Evolutionary conservation across 2,797 vertebrate genomes (phyloP), one percentile per base, ranked within the genome.

Genomic region (Myripristis jacobus): DNA sequence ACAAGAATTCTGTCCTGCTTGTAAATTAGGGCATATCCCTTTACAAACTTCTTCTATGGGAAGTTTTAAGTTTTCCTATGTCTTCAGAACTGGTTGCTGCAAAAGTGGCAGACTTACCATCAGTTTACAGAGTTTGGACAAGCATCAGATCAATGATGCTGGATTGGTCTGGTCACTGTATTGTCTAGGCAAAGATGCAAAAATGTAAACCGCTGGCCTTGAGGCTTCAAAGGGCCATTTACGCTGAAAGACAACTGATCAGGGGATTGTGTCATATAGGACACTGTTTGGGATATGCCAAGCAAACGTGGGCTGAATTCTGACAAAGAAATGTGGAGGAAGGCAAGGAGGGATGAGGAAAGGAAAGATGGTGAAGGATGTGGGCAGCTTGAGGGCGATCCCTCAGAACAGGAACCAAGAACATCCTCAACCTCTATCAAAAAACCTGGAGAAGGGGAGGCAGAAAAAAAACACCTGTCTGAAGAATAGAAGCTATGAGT

Each of bases 321-420:
- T 84, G 86, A 89, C 87, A 88, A 89, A 91, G 77, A 71, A 82
- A 68, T 66, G 72, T 77, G 86, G 89, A 87, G 87, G 87, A 88
- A 86, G 83, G 83, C 67, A 77, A 62, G 81, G 82, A 83, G 60
- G 74, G 68, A 82, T 80, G 82, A 86, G 68, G 84, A 43, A 71
- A 75, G 66, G 70, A 75, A 68, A 83, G 79, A 82, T 16, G 50
- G 70, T 66, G 75, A 75, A 79, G 38, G 68, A 87, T 87, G 89
- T 90, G 86, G 89, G 89, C 80, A 86, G 87, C 68, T 31, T 74
- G 80, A 77, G 72, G 67, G 24, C 77, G 70, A 77, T 80, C 79
- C 70, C 70, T 75, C 58, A 62, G 77, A 77, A 78, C 70, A 81
- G 76, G 79, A 89, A 85, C 70, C 70, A 70, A 82, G 59, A 80